Percentiles rank a stretch among this genome's conserved stretches.
Evolutionary conservation across 2,113 vertebrate genomes (phyloP).

Genomic region (Sapayoa aenigma): DNA sequence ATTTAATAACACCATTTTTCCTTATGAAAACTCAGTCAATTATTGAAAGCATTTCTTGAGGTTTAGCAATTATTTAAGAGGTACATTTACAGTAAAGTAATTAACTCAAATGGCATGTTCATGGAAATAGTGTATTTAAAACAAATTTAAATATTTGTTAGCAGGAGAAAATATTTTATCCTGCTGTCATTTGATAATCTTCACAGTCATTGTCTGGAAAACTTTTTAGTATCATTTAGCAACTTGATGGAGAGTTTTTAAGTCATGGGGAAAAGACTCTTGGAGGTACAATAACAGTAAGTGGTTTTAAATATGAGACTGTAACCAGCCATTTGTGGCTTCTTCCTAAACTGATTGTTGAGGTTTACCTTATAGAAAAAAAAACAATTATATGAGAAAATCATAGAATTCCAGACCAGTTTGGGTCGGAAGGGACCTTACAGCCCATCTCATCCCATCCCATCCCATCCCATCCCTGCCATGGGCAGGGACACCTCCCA

Average conservation of each 20-base stretch:
- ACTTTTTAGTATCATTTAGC: neutral
- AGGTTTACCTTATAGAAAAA: neutral
- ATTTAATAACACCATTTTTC: slow-evolving; percentile 77
- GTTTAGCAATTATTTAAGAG: slow-evolving; percentile 81
- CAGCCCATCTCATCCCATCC: fast-evolving
- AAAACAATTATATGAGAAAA: neutral
- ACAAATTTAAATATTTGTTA: slow-evolving; percentile 71
- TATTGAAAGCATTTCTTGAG: slow-evolving; percentile 78
- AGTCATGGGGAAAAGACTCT: neutral
- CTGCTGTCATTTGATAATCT: slow-evolving; percentile 3
- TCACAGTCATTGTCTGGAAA: slow-evolving; percentile 31
- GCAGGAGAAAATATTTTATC: slow-evolving; percentile 60
- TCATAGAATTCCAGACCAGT: neutral
- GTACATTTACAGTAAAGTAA: slow-evolving; percentile 73
- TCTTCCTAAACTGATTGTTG: neutral
- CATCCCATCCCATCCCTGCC: too few species aligned
- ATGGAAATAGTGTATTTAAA: slow-evolving; percentile 66
- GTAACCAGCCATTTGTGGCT: neutral
- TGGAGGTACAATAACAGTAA: neutral
- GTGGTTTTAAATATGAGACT: neutral
- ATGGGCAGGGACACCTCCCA: neutral
- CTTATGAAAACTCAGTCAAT: slow-evolving; percentile 75
- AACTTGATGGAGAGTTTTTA: neutral
- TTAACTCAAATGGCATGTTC: slow-evolving; percentile 69
- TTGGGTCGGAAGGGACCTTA: neutral